phyloP scores from a whole-genome alignment of 2,888 invertebrate species.

The Incurvaria masculella region DNA sequence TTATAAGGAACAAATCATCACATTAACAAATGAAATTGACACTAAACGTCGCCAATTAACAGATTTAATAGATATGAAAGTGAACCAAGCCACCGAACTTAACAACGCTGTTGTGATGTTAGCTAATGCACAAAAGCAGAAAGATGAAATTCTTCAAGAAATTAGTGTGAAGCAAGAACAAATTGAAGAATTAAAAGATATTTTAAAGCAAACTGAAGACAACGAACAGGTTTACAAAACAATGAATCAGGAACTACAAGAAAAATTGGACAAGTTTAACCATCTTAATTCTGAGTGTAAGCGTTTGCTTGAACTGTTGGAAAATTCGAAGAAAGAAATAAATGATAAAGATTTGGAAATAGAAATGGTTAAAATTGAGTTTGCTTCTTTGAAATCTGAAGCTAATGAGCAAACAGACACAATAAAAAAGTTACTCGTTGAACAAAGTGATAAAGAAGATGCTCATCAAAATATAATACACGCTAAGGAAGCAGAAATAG shows the following conservation, averaged over 20 bases:
- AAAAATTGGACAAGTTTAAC: too few species aligned
- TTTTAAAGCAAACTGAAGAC: slow-evolving; percentile 10
- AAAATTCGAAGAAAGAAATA: slow-evolving; percentile 27
- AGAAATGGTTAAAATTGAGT: too few species aligned
- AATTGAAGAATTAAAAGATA: slow-evolving; percentile 13
- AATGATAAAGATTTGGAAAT: slow-evolving; percentile 35
- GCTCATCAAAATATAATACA: neutral
- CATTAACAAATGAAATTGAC: slow-evolving; percentile 21
- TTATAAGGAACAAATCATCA: slow-evolving; percentile 21
- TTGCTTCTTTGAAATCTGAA: too few species aligned
- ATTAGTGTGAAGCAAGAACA: neutral
- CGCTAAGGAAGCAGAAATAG: slow-evolving; percentile 18
- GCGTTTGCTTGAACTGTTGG: slow-evolving; percentile 32
- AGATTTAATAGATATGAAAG: slow-evolving; percentile 2
- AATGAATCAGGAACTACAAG: too few species aligned
- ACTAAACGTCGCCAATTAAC: slow-evolving; percentile 22
- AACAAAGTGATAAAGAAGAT: neutral
- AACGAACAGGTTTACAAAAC: too few species aligned
- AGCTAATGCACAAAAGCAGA: neutral
- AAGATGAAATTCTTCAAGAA: neutral
- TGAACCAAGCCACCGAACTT: neutral
- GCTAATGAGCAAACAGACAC: too few species aligned
- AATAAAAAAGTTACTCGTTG: too few species aligned
- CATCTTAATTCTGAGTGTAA: too few species aligned
- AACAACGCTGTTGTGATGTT: neutral